Evolutionary conservation across 2,888 invertebrate genomes (phyloP), one percentile per base, ranked within the genome.

Genomic region (Nephrotoma appendiculata): DNA sequence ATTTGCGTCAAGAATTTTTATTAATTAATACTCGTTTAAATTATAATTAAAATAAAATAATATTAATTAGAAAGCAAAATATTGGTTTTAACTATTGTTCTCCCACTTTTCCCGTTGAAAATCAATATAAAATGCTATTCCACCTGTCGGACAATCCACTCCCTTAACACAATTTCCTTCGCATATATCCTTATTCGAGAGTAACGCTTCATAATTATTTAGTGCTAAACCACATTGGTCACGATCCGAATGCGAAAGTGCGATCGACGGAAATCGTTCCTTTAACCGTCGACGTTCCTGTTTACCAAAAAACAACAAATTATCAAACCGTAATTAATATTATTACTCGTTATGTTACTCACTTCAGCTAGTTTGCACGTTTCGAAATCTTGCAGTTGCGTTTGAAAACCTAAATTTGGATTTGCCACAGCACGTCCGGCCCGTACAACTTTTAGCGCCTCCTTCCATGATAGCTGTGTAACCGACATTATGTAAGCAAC

Each of bases 401-500:
- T 95, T 91, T 98, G 98, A 92, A 99, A 99, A 89, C 98, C 98
- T 88, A 96, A 94, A 92, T 99, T 99, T 41, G 99, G 99, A 93
- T 98, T 98, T 90, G 98, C 98, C 84, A 98, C 96, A 0, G 96
- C 95, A 87, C 98, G 94, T 57, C 98, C 98, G 0, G 97, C 97
- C 88, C 98, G 94, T 86, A 99, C 97, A 88, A 98, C 97, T 92
- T 98, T 98, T 88, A 98, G 92, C 0, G 98, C 96, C 90, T 98
- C 98, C 89, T 97, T 96, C 97, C 98, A 98, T 87, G 94, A 95
- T 86, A 98, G 93, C 88, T 95, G 93, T 43, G 98, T 98, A 88
- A 96, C 97, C 85, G 97, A 96, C 98, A 99, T 98, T 88, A 99
- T 96, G 92, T 99, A 99, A 71, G 98, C 98, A 6, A 98, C 97